These are phyloP conservation scores for Ariopsis seemanni DNA, from an alignment of 2,113 vertebrate species.

Conservation along the genomic window DNA sequence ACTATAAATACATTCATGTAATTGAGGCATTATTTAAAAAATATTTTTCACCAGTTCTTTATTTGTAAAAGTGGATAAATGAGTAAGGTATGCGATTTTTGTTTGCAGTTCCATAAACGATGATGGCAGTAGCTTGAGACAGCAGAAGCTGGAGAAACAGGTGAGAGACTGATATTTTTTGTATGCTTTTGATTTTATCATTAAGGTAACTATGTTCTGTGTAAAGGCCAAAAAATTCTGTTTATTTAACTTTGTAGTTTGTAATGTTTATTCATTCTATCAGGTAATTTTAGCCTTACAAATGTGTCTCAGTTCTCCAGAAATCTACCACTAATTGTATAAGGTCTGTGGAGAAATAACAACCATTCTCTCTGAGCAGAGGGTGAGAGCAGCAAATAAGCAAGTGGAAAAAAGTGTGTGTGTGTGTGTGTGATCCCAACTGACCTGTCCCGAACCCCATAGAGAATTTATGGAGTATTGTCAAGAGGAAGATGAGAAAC, in stretches of 20 bases:
- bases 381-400: too few relatives aligned
- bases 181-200: not conserved
- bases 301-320: not conserved
- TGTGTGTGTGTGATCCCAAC: too few relatives aligned
- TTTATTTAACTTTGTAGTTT: not conserved
- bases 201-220: not conserved
- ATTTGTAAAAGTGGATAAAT: not conserved
- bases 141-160: conserved; percentile 93
- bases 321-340: not conserved
- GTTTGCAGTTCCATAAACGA: conserved; percentile 80
- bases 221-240: not conserved
- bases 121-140: conserved; percentile 82
- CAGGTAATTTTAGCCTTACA: not conserved
- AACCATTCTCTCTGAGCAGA: not conserved
- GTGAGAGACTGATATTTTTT: conserved; percentile 61
- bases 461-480: too few relatives aligned
- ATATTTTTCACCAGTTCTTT: not conserved
- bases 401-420: too few relatives aligned
- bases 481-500: too few relatives aligned
- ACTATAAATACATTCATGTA: not conserved
- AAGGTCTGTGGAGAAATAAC: not conserved
- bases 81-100: conserved; percentile 16
- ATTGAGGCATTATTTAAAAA: not conserved
- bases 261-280: not conserved
- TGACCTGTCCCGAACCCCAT: too few relatives aligned